These are phyloP conservation scores for Phocides pigmalion DNA, from an alignment of 1,140 invertebrate species.

Conservation along the genomic window DNA sequence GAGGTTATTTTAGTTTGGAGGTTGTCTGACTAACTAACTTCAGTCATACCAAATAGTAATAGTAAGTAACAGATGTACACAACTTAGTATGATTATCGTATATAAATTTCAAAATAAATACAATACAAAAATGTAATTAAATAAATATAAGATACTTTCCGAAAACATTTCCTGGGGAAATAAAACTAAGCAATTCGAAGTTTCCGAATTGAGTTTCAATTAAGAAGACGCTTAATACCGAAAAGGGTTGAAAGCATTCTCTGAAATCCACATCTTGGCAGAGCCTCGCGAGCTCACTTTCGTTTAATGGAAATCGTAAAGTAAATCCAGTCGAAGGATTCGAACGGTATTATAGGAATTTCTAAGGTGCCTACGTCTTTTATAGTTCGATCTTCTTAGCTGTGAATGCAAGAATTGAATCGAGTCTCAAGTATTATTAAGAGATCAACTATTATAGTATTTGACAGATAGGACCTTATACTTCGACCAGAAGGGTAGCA, in stretches of 20 bases:
- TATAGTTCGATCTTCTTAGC: conserved; percentile 21
- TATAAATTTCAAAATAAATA: too few relatives aligned
- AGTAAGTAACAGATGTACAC: too few relatives aligned
- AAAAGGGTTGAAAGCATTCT: conserved; percentile 51
- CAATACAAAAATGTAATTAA: background rate
- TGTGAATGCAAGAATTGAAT: conserved; percentile 17
- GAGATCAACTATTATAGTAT: background rate
- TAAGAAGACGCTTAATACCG: conserved; percentile 50
- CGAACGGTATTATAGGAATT: conserved; percentile 46
- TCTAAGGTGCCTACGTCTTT: conserved; percentile 40
- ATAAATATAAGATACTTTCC: background rate
- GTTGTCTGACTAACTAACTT: too few relatives aligned
- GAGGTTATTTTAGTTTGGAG: too few relatives aligned
- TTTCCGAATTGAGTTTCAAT: conserved; percentile 45
- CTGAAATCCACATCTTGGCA: conserved; percentile 40
- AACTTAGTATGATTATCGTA: too few relatives aligned
- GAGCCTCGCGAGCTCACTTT: conserved; percentile 43
- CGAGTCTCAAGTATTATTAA: conserved; percentile 11
- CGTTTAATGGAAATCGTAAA: conserved; percentile 62
- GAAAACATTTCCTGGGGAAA: background rate
- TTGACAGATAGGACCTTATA: too few relatives aligned
- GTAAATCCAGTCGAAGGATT: conserved; percentile 52
- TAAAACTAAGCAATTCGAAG: conserved; percentile 27
- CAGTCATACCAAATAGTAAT: too few relatives aligned
- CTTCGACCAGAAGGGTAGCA: too few relatives aligned